These are phyloP conservation scores for Ostrea edulis DNA, from an alignment of 1,140 invertebrate genomes.

Conservation along the genomic window DNA sequence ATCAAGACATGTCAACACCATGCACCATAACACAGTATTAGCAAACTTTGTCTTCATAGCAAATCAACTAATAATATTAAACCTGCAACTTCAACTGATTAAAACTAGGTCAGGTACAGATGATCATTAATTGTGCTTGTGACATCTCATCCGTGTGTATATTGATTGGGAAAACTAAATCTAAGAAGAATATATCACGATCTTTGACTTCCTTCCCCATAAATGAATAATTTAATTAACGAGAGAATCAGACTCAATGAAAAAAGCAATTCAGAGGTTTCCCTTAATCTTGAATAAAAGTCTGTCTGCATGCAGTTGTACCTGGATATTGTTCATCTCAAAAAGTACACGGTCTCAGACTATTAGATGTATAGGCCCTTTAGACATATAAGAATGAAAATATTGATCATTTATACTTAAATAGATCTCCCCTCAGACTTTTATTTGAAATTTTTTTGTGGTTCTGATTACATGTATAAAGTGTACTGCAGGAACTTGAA, in stretches of 20 bases:
- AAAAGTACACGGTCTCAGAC: too few relatives aligned
- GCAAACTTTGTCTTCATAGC: too few relatives aligned
- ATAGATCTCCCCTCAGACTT: too few relatives aligned
- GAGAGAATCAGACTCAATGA: neutral
- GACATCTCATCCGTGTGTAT: neutral
- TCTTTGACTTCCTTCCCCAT: neutral
- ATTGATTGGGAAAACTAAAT: neutral
- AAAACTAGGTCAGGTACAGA: neutral
- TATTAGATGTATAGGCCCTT: too few relatives aligned
- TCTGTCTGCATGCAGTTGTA: neutral
- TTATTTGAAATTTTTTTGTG: too few relatives aligned
- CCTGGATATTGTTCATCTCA: too few relatives aligned
- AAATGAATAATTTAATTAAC: conserved; percentile 28
- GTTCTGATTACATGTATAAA: too few relatives aligned
- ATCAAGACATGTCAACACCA: too few relatives aligned
- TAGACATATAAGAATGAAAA: too few relatives aligned
- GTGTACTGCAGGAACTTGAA: too few relatives aligned
- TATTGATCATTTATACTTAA: too few relatives aligned
- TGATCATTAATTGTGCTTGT: neutral
- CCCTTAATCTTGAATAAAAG: neutral
- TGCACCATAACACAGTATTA: too few relatives aligned
- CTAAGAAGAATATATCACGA: neutral
- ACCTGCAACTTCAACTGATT: neutral
- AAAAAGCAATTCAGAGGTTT: neutral
- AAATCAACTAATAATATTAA: neutral